phyloP scores from a whole-genome alignment of 2,113 vertebrate species.

The Dendropsophus ebraccatus region DNA sequence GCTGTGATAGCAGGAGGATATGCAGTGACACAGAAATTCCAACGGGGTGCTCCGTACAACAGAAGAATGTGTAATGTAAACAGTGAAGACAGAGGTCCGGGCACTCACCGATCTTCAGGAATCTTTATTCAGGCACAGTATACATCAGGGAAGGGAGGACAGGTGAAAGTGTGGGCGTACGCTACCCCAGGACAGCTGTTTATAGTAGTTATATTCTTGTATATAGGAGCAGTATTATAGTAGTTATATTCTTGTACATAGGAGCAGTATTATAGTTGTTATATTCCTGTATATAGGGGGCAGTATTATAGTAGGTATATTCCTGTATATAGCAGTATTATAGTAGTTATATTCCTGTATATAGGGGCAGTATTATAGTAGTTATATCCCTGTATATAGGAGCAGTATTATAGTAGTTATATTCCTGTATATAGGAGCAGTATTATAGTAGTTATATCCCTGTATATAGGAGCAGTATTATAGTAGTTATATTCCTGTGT shows the following conservation, averaged over 20 bases:
- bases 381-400: slow-evolving; percentile 1
- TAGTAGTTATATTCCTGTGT: neutral
- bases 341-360: slow-evolving; percentile 1
- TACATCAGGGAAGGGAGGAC: too few relatives aligned
- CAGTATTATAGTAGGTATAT: slow-evolving; percentile 9
- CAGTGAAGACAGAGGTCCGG: too few relatives aligned
- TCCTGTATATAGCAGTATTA: slow-evolving; percentile 3
- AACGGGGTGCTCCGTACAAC: too few relatives aligned
- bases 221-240: slow-evolving; percentile 1
- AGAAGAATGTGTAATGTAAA: too few relatives aligned
- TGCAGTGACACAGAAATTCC: too few relatives aligned
- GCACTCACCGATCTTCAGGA: too few relatives aligned
- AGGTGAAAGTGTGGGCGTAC: too few relatives aligned
- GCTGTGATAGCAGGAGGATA: too few relatives aligned
- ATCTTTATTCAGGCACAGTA: too few relatives aligned
- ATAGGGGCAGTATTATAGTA: slow-evolving; percentile 11
- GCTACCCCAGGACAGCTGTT: neutral
- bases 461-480: neutral
- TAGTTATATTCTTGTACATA: slow-evolving; percentile 10
- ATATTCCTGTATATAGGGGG: neutral
- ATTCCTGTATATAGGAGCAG: neutral
- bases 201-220: slow-evolving; percentile 14
- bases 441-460: slow-evolving; percentile 12
- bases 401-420: slow-evolving; percentile 7
- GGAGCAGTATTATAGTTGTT: neutral